A percentile compares a stretch with the other conserved stretches of the same genome.
phyloP scores from a whole-genome alignment of 2,888 invertebrate genomes.

The Phorcus lineatus region DNA sequence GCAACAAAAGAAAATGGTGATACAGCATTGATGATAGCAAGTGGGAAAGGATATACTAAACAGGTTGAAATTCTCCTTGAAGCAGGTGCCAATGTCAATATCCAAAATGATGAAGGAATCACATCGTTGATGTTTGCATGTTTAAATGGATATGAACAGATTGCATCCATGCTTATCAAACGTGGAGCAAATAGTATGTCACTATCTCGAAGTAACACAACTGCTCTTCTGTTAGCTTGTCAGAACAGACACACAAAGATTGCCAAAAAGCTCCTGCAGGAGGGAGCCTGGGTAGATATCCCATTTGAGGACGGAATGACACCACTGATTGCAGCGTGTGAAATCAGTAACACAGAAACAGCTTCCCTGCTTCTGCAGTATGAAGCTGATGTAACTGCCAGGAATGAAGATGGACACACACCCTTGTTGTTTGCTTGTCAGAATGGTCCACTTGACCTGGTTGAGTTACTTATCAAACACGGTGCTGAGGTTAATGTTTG shows the following conservation, averaged over 20 bases:
- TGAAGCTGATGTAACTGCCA: constrained; percentile 50
- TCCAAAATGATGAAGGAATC: constrained; percentile 60
- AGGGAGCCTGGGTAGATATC: constrained; percentile 43
- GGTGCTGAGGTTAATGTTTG: no score
- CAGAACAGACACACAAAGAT: no score
- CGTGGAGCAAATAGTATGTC: constrained; percentile 54
- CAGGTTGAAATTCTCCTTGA: constrained; percentile 56
- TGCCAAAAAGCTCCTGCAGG: no score
- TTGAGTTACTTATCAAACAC: no score
- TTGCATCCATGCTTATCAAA: constrained; percentile 48
- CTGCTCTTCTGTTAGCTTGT: no score
- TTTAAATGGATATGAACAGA: constrained; percentile 46
- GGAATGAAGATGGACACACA: constrained; percentile 38
- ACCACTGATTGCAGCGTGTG: constrained; percentile 58
- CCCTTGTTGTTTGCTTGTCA: no score
- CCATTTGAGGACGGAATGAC: constrained; percentile 47
- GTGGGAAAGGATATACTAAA: constrained; percentile 50
- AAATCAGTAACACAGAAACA: constrained; percentile 42
- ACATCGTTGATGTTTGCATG: constrained; percentile 60
- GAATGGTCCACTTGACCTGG: no score
- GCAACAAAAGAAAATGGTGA: no score
- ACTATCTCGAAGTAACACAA: no score
- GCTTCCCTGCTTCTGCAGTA: constrained; percentile 48
- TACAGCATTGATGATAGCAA: constrained; percentile 46
- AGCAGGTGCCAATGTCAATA: constrained; percentile 56